These are phyloP conservation scores for Phortica magna DNA, from an alignment of 2,888 invertebrate genomes.

Conservation along the genomic window DNA sequence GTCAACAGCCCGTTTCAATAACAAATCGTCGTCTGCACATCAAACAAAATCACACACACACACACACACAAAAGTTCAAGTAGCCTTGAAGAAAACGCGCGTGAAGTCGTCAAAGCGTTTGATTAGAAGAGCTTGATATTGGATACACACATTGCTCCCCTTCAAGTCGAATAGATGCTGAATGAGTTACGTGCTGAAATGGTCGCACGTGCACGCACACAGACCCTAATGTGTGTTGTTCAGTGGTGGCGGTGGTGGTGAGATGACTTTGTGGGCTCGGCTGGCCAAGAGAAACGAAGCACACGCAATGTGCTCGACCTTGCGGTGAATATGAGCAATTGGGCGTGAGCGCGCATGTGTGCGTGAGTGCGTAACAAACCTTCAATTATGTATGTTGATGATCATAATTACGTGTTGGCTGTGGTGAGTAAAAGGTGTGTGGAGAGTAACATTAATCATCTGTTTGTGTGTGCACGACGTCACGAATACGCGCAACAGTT, in stretches of 20 bases:
- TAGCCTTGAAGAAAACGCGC: too few relatives aligned
- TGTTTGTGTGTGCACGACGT: too few relatives aligned
- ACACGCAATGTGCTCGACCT: not conserved
- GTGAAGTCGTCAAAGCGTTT: not conserved
- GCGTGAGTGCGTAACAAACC: not conserved
- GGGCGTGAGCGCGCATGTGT: constrained; percentile 5
- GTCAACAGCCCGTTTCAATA: constrained; percentile 68
- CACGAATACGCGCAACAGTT: too few relatives aligned
- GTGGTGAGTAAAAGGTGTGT: not conserved
- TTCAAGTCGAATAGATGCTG: too few relatives aligned
- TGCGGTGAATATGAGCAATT: not conserved
- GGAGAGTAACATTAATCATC: not conserved
- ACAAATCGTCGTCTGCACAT: constrained; percentile 44
- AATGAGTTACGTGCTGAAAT: not conserved
- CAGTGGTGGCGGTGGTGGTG: not conserved
- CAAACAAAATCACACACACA: constrained; percentile 12
- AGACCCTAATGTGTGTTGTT: not conserved
- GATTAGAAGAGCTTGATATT: too few relatives aligned
- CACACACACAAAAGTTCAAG: not conserved
- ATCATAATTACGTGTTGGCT: not conserved
- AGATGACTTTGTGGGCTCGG: not conserved
- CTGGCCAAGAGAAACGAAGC: not conserved
- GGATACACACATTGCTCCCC: too few relatives aligned
- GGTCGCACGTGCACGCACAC: not conserved
- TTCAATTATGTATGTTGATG: not conserved